phyloP scores from a whole-genome alignment of 2,797 vertebrate species.

The Premnoplex brunnescens region DNA sequence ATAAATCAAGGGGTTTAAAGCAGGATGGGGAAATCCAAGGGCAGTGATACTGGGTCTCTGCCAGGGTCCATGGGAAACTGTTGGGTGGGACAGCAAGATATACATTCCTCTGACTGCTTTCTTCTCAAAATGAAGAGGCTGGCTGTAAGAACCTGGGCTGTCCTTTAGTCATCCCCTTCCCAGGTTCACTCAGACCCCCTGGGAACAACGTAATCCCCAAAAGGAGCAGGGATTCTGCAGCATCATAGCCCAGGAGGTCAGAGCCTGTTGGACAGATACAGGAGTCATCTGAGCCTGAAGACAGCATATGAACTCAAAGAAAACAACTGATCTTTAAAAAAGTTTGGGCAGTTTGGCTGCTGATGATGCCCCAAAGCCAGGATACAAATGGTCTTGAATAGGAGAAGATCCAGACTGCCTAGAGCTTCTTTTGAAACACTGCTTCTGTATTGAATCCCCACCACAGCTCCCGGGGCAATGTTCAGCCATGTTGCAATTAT shows the following conservation, averaged over 20 bases:
- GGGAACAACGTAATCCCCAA: rapidly evolving
- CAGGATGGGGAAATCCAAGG: not conserved
- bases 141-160: not conserved
- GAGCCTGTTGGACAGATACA: not conserved
- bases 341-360: not conserved
- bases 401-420: not conserved
- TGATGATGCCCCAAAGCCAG: not conserved
- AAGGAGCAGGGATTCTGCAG: not conserved
- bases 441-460: not conserved
- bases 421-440: not conserved
- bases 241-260: not conserved
- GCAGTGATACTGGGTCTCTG: not conserved
- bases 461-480: not conserved
- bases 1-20: not conserved
- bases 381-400: not conserved
- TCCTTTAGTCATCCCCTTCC: not conserved
- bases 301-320: not conserved
- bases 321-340: not conserved
- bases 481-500: not conserved
- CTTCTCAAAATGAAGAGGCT: not conserved
- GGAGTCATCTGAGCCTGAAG: not conserved
- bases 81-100: not conserved
- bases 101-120: not conserved
- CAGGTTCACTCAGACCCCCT: not conserved
- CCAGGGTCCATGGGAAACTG: not conserved